Conservation (phyloP, 2,888 invertebrate species). For the Helobdella robusta region DNA sequence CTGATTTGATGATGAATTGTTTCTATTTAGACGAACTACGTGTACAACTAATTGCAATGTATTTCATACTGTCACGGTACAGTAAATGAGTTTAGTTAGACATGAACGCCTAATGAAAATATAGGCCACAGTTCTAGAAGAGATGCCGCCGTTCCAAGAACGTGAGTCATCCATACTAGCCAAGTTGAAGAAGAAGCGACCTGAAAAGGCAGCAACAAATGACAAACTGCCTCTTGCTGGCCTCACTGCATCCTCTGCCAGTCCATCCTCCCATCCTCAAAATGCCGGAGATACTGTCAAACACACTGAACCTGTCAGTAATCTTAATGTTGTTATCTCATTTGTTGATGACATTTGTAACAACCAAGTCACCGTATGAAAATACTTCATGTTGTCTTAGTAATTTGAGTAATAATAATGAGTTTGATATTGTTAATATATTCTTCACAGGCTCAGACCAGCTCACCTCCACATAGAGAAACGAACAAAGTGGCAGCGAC, state of each 20-base stretch:
- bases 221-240: constrained; percentile 5
- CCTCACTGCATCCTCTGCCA: background rate
- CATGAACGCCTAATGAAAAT: too few relatives aligned
- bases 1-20: too few relatives aligned
- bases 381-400: background rate
- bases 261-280: too few relatives aligned
- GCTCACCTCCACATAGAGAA: constrained; percentile 11
- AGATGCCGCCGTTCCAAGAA: constrained; percentile 99
- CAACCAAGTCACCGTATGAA: too few relatives aligned
- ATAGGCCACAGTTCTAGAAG: constrained; percentile 91
- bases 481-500: constrained; percentile 45
- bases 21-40: too few relatives aligned
- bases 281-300: too few relatives aligned
- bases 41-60: too few relatives aligned
- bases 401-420: background rate
- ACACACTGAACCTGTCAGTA: too few relatives aligned
- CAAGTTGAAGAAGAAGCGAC: constrained; percentile 89
- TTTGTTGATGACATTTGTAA: too few relatives aligned
- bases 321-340: too few relatives aligned
- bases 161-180: constrained; percentile 93
- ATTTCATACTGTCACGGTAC: too few relatives aligned
- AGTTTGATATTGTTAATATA: background rate
- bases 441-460: constrained; percentile 7
- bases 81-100: too few relatives aligned
- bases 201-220: constrained; percentile 27